These are phyloP conservation scores for Coecobrya sp. DNA, from an alignment of 2,888 invertebrate species.

Conservation along the genomic window DNA sequence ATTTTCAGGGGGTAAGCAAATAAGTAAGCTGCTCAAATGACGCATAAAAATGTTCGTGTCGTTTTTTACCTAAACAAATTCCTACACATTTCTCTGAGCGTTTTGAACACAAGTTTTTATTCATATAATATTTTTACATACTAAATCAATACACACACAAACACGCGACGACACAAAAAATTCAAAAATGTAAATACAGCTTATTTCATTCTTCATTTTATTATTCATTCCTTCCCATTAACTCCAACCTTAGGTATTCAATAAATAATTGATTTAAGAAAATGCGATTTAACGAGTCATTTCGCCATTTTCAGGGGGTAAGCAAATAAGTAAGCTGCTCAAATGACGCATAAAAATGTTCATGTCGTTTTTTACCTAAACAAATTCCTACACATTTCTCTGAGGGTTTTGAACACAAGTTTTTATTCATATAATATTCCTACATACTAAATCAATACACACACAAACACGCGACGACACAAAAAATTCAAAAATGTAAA, in stretches of 20 bases:
- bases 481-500: neutral
- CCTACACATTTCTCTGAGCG: neutral
- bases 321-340: conserved; percentile 56
- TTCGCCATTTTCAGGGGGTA: conserved; percentile 83
- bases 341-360: conserved; percentile 65
- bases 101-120: conserved; percentile 42
- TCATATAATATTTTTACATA: neutral
- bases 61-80: conserved; percentile 17
- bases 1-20: conserved; percentile 73
- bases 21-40: conserved; percentile 55
- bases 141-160: neutral
- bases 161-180: neutral
- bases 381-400: conserved; percentile 8
- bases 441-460: neutral
- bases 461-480: no score
- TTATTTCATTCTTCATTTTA: neutral
- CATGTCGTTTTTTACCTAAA: conserved; percentile 24
- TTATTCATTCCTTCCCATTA: conserved; percentile 35
- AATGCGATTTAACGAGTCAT: conserved; percentile 87
- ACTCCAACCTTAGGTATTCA: conserved; percentile 19
- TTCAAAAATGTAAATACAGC: neutral
- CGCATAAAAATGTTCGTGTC: conserved; percentile 57
- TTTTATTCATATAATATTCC: no score
- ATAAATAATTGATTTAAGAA: conserved; percentile 78
- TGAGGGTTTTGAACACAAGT: conserved; percentile 36